A percentile compares a stretch with the other conserved stretches of the same genome.
These are phyloP conservation scores for Heteromurus nitidus DNA, from an alignment of 2,888 invertebrate species.

Conservation along the genomic window DNA sequence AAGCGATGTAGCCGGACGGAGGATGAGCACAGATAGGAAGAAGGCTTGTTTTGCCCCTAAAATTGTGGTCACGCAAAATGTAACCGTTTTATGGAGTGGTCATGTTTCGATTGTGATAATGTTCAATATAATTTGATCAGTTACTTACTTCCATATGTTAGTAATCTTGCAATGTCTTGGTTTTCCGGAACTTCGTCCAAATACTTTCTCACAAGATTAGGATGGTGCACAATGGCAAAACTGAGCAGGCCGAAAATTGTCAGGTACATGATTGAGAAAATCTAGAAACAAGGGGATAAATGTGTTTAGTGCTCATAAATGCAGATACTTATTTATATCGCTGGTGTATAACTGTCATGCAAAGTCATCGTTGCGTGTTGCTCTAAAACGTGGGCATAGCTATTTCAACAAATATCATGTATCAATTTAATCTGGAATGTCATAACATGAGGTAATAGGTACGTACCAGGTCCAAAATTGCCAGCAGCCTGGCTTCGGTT, in stretches of 20 bases:
- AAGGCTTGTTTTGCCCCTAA: slow-evolving; percentile 65
- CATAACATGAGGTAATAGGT: no score
- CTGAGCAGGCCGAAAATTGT: slow-evolving; percentile 64
- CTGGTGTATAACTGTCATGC: no score
- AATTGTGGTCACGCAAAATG: slow-evolving; percentile 3
- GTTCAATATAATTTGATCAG: not conserved
- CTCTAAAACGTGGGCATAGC: no score
- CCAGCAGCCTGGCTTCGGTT: slow-evolving; percentile 65
- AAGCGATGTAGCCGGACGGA: slow-evolving; percentile 60
- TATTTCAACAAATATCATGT: no score
- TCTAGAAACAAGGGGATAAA: slow-evolving; percentile 30
- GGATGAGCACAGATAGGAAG: slow-evolving; percentile 60
- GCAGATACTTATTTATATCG: no score
- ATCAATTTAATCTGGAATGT: no score
- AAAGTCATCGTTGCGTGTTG: no score
- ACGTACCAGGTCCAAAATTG: slow-evolving; percentile 67
- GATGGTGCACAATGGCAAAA: slow-evolving; percentile 59
- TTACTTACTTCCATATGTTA: slow-evolving; percentile 72
- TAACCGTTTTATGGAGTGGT: no score
- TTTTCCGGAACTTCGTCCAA: slow-evolving; percentile 70
- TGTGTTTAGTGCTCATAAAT: no score
- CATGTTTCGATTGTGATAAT: not conserved
- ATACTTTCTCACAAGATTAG: slow-evolving; percentile 65
- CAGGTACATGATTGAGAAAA: slow-evolving; percentile 61
- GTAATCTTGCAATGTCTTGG: slow-evolving; percentile 69